phyloP scores from a whole-genome alignment of 2,888 invertebrate genomes.

The Pristionchus mayeri region DNA sequence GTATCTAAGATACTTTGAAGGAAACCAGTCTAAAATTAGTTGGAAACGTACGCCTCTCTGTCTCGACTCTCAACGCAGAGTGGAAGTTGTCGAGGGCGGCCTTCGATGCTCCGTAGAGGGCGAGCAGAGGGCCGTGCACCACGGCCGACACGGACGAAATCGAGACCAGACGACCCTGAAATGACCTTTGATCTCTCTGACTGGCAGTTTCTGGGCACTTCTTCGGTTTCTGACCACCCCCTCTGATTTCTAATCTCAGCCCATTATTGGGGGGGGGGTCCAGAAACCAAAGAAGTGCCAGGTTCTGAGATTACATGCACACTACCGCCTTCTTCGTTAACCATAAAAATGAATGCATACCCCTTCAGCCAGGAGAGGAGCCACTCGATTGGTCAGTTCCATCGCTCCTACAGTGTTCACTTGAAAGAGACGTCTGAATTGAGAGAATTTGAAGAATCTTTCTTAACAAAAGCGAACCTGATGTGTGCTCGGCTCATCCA shows the following conservation, averaged over 20 bases:
- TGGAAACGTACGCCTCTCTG: background rate
- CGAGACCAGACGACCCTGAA: slow-evolving; percentile 41
- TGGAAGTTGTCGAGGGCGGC: slow-evolving; percentile 42
- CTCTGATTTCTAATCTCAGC: too few species aligned
- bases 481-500: background rate
- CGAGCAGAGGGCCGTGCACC: background rate
- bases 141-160: slow-evolving; percentile 7
- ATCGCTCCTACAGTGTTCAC: slow-evolving; percentile 4
- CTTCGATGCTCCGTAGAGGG: slow-evolving; percentile 39
- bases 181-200: background rate
- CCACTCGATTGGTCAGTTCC: background rate
- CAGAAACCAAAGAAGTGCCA: too few species aligned
- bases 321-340: too few species aligned
- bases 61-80: background rate
- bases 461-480: too few species aligned
- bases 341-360: background rate
- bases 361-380: background rate
- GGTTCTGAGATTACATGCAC: too few species aligned
- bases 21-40: background rate
- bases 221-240: too few species aligned
- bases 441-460: too few species aligned
- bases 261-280: too few species aligned
- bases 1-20: too few species aligned
- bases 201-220: background rate
- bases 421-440: background rate